These are phyloP conservation scores for Pseudomyrmex gracilis DNA, from an alignment of 1,140 invertebrate species.

Conservation along the genomic window DNA sequence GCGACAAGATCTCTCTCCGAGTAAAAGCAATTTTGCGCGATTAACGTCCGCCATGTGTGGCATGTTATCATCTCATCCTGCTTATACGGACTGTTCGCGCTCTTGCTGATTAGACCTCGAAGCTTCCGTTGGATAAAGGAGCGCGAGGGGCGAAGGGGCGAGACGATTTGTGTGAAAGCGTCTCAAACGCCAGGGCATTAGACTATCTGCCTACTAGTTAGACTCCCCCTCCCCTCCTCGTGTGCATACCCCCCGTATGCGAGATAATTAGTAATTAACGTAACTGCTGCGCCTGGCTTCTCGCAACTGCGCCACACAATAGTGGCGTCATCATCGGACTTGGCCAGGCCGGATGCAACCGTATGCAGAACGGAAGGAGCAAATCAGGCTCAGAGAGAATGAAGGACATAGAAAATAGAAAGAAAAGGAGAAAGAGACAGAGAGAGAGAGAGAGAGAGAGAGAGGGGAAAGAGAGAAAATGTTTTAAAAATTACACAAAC, in stretches of 20 bases:
- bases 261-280: slow-evolving; percentile 62
- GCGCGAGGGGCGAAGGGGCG: neutral
- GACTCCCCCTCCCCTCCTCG: neutral
- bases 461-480: neutral
- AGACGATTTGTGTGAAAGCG: slow-evolving; percentile 37
- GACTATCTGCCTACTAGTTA: slow-evolving; percentile 63
- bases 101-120: slow-evolving; percentile 58
- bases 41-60: slow-evolving; percentile 6
- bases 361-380: neutral
- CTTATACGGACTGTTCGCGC: slow-evolving; percentile 17
- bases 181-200: slow-evolving; percentile 59
- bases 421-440: neutral
- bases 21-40: slow-evolving; percentile 41
- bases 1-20: neutral
- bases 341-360: slow-evolving; percentile 20
- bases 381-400: no score
- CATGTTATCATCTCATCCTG: slow-evolving; percentile 6
- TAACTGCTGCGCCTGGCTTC: slow-evolving; percentile 27
- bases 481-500: no score
- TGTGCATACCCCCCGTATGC: neutral
- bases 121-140: slow-evolving; percentile 60
- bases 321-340: slow-evolving; percentile 2
- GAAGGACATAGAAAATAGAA: neutral
- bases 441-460: neutral
- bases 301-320: neutral